A percentile compares a stretch with the other conserved stretches of the same genome.
These are phyloP conservation scores for Tretioscincus oriximinensis DNA, from an alignment of 2,113 vertebrate genomes.

Conservation along the genomic window DNA sequence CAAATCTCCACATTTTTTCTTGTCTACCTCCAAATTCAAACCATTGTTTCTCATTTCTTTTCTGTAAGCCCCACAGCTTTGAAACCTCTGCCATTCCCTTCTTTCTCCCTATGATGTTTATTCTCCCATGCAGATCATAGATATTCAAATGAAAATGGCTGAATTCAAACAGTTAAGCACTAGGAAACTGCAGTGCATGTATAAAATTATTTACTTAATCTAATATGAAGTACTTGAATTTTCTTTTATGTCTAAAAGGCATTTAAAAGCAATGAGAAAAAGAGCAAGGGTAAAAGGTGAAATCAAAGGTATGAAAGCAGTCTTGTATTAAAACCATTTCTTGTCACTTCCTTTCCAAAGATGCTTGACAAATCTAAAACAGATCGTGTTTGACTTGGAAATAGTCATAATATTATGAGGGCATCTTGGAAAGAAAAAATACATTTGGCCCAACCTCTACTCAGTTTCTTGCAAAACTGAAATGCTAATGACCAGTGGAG, in stretches of 20 bases:
- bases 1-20: no score
- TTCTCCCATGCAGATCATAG: no score
- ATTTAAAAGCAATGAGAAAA: not conserved
- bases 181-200: not conserved
- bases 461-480: conserved; percentile 4
- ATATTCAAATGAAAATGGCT: no score
- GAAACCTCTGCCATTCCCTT: no score
- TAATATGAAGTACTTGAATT: not conserved
- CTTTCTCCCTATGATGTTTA: not conserved
- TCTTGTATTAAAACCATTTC: not conserved
- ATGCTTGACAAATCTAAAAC: not conserved
- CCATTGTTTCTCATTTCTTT: no score
- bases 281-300: not conserved
- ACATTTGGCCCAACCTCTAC: not conserved
- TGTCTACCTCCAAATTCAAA: no score
- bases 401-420: not conserved
- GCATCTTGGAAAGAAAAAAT: not conserved
- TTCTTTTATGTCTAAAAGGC: not conserved
- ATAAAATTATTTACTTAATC: no score
- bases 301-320: not conserved
- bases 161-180: no score
- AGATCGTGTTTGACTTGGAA: not conserved
- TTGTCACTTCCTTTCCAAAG: not conserved
- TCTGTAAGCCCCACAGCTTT: no score
- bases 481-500: conserved; percentile 8